Percentiles rank a stretch among this genome's conserved stretches.
Evolutionary conservation across 1,140 invertebrate genomes (phyloP).

Genomic region (Proctacanthus coquilletti): DNA sequence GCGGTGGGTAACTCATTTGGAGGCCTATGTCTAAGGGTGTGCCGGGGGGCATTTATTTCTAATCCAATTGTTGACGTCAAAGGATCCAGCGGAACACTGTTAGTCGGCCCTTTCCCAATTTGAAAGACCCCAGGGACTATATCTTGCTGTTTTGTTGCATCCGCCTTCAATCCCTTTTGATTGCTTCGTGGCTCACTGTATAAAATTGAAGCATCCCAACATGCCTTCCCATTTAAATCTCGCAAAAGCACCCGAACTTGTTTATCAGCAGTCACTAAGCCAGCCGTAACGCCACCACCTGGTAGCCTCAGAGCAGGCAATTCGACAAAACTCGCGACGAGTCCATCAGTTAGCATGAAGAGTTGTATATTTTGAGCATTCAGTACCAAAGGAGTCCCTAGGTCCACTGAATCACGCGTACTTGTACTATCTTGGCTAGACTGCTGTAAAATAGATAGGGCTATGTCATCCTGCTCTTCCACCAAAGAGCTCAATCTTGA

Average conservation of each 20-base stretch:
- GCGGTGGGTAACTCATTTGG: slow-evolving; percentile 62
- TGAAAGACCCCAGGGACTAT: not conserved
- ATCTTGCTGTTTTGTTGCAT: no score
- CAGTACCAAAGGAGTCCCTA: slow-evolving; percentile 50
- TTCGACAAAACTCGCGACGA: slow-evolving; percentile 84
- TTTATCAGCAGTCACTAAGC: slow-evolving; percentile 43
- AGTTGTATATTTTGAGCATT: slow-evolving; percentile 78
- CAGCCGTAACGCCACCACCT: slow-evolving; percentile 68
- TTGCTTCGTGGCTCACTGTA: slow-evolving; percentile 54
- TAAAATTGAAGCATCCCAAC: slow-evolving; percentile 87
- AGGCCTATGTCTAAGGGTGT: slow-evolving; percentile 52
- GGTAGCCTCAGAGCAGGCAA: slow-evolving; percentile 71
- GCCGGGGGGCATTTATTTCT: slow-evolving; percentile 35
- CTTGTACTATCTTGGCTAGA: not conserved
- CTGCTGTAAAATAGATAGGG: not conserved
- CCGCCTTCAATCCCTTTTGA: no score
- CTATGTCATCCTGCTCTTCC: slow-evolving; percentile 76
- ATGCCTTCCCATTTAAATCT: slow-evolving; percentile 90
- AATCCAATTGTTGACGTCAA: slow-evolving; percentile 16
- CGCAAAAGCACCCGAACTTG: slow-evolving; percentile 75
- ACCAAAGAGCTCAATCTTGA: slow-evolving; percentile 59
- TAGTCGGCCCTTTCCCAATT: not conserved
- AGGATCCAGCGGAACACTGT: slow-evolving; percentile 16
- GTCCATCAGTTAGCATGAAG: slow-evolving; percentile 68
- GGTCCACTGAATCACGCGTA: slow-evolving; percentile 4